Conservation (phyloP, 2,888 invertebrate genomes). For the Rotaria magnacalcarata region DNA sequence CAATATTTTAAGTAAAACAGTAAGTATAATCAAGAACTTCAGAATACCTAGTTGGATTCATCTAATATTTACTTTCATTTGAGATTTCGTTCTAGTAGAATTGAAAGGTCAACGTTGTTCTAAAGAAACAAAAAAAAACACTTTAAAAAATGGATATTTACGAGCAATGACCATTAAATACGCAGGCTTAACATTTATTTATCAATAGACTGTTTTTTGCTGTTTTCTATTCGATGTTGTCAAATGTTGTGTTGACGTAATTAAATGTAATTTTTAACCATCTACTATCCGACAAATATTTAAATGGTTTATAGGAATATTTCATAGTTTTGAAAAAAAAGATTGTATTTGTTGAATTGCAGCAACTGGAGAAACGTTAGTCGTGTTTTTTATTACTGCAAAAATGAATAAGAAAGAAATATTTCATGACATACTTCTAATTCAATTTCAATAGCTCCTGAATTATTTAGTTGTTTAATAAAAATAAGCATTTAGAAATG, state of each 20-base stretch:
- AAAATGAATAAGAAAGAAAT: background rate
- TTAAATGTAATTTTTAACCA: background rate
- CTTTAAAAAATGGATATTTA: too few species aligned
- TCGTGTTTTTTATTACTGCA: background rate
- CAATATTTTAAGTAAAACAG: too few species aligned
- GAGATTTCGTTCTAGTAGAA: too few species aligned
- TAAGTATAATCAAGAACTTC: too few species aligned
- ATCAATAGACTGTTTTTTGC: background rate
- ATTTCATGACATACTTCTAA: background rate
- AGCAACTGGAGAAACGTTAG: background rate
- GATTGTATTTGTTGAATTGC: slow-evolving; percentile 20
- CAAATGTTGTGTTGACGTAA: background rate
- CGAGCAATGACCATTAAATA: too few species aligned
- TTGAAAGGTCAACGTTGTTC: too few species aligned
- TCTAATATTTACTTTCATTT: too few species aligned
- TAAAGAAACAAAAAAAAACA: too few species aligned
- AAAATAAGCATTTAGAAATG: slow-evolving; percentile 16
- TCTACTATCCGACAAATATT: background rate
- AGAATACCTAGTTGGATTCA: too few species aligned
- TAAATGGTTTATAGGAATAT: background rate
- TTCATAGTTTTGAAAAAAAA: background rate
- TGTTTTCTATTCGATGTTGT: background rate
- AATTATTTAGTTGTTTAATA: background rate
- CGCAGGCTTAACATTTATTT: background rate
- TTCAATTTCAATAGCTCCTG: background rate